A percentile compares a stretch with the other conserved stretches of the same genome.
Evolutionary conservation across 1,140 invertebrate species (phyloP).

Genomic region (Lordiphosa collinella): DNA sequence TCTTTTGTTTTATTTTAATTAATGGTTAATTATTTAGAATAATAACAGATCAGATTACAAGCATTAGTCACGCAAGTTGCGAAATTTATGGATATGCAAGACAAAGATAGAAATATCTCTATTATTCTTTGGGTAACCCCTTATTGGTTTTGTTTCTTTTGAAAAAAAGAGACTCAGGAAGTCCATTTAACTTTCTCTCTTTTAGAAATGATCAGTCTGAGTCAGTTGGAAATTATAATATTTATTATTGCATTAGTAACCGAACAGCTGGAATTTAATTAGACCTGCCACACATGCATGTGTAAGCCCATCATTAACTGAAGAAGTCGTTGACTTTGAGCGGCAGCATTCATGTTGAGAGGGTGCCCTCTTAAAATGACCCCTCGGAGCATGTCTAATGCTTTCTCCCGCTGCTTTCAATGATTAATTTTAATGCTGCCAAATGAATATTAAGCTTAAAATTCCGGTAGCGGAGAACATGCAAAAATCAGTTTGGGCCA

Average conservation of each 20-base stretch:
- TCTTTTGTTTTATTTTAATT: constrained; percentile 20
- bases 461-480: constrained; percentile 57
- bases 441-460: constrained; percentile 23
- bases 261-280: not conserved
- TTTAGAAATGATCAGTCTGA: too few relatives aligned
- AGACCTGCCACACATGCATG: not conserved
- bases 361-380: constrained; percentile 5
- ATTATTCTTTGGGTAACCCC: too few relatives aligned
- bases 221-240: too few relatives aligned
- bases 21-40: constrained; percentile 9
- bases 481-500: constrained; percentile 30
- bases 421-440: constrained; percentile 42
- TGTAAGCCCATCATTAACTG: not conserved
- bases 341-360: not conserved
- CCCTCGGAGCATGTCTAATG: constrained; percentile 27
- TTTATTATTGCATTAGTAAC: too few relatives aligned
- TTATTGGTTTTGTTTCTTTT: too few relatives aligned
- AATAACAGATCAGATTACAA: constrained; percentile 1
- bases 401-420: constrained; percentile 47
- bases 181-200: too few relatives aligned
- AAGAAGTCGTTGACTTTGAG: constrained; percentile 31
- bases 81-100: too few relatives aligned
- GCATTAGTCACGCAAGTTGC: not conserved
- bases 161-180: too few relatives aligned
- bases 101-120: too few relatives aligned